Conservation (phyloP, 1,140 invertebrate species). For the Aphelenchoides besseyi region DNA sequence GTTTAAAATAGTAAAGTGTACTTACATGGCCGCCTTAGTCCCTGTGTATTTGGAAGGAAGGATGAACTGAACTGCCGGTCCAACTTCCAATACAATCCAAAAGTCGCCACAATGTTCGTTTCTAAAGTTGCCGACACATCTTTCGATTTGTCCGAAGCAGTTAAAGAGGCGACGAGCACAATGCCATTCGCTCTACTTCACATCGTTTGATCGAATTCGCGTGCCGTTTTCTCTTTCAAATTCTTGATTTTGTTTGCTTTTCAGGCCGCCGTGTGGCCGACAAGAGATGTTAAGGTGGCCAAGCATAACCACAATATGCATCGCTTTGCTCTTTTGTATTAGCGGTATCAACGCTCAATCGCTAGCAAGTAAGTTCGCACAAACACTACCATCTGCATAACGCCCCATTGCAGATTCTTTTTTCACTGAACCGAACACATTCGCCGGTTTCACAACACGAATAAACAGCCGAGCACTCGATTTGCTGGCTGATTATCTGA, state of each 20-base stretch:
- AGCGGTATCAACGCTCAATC: not conserved
- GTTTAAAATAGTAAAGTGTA: too few species aligned
- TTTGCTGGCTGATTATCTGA: constrained; percentile 21
- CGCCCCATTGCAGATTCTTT: constrained; percentile 36
- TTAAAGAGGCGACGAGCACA: too few species aligned
- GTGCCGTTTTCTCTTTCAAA: not conserved
- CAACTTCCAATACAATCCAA: too few species aligned
- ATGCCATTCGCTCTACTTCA: too few species aligned
- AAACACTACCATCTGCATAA: not conserved
- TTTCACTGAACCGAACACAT: constrained; percentile 44
- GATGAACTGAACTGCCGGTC: too few species aligned
- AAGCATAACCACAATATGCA: not conserved
- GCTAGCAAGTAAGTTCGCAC: constrained; percentile 11
- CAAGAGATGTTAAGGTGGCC: not conserved
- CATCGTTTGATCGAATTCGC: not conserved
- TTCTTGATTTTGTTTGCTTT: not conserved
- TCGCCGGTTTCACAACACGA: constrained; percentile 40
- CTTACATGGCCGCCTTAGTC: too few species aligned
- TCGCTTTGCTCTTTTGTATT: not conserved
- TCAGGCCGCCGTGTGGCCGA: not conserved
- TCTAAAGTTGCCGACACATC: constrained; percentile 82
- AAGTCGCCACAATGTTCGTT: constrained; percentile 21
- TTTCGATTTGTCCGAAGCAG: constrained; percentile 98
- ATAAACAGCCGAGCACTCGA: constrained; percentile 33
- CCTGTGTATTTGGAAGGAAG: too few species aligned